These are phyloP conservation scores for Lepidurus couesii DNA, from an alignment of 1,140 invertebrate species.

Conservation along the genomic window DNA sequence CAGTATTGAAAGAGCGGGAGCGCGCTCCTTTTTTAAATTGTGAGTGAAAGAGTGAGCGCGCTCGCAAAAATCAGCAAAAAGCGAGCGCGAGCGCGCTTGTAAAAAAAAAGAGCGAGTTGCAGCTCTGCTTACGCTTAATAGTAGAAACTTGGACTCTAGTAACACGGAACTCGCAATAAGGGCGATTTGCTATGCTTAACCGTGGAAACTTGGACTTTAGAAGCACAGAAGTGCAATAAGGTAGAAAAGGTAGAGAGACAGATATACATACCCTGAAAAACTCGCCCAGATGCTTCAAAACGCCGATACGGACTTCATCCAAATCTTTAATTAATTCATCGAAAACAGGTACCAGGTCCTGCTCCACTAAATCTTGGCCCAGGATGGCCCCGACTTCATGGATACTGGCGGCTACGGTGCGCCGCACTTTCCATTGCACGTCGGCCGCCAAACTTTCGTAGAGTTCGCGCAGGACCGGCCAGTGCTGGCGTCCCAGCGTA, in stretches of 20 bases:
- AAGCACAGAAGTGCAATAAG: conserved; percentile 30
- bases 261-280: conserved; percentile 65
- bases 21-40: too few species aligned
- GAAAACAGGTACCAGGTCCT: conserved; percentile 68
- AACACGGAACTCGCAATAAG: not conserved
- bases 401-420: conserved; percentile 68
- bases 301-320: conserved; percentile 70
- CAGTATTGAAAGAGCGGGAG: too few species aligned
- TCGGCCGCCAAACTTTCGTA: conserved; percentile 61
- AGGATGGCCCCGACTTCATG: conserved; percentile 71
- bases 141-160: too few species aligned
- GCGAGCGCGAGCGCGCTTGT: too few species aligned
- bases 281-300: conserved; percentile 61
- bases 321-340: conserved; percentile 70
- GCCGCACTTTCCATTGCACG: conserved; percentile 67
- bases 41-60: too few species aligned
- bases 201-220: not conserved
- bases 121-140: too few species aligned
- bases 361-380: conserved; percentile 62
- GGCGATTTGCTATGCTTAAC: not conserved
- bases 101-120: too few species aligned
- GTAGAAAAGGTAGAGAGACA: conserved; percentile 8
- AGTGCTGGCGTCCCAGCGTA: conserved; percentile 63
- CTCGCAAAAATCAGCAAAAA: too few species aligned
- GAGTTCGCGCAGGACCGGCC: conserved; percentile 59